Evolutionary conservation across 2,888 invertebrate species (phyloP).

Genomic region (Drosophila lacicola): DNA sequence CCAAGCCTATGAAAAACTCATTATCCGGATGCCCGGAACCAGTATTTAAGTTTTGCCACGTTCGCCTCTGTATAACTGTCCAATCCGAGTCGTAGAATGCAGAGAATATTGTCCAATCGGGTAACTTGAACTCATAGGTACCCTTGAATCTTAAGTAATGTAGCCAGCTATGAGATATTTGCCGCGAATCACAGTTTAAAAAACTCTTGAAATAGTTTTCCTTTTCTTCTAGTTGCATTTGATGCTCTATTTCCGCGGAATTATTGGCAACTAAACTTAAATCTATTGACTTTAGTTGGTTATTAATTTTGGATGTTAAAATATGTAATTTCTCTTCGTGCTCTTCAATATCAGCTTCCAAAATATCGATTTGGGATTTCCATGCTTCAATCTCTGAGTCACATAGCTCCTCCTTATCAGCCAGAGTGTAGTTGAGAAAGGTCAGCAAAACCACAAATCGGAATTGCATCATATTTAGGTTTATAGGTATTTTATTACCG

Average conservation of each 20-base stretch:
- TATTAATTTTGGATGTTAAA: neutral
- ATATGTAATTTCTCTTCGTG: neutral
- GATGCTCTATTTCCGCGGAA: neutral
- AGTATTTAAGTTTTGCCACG: neutral
- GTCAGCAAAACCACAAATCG: neutral
- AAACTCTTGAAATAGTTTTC: too few species aligned
- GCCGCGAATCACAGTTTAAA: too few species aligned
- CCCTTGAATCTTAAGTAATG: too few species aligned
- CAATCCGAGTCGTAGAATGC: neutral
- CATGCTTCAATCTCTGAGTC: neutral
- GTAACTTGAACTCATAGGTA: too few species aligned
- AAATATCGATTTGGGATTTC: neutral
- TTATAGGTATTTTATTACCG: neutral
- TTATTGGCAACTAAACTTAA: neutral
- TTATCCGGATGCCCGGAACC: neutral
- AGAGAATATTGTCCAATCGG: neutral
- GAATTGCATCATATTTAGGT: neutral
- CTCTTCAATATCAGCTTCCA: neutral
- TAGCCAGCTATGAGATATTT: too few species aligned
- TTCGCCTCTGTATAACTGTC: neutral
- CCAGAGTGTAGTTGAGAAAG: neutral
- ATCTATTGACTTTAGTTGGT: neutral
- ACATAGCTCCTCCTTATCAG: neutral
- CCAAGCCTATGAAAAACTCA: constrained; percentile 4
- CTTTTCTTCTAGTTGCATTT: too few species aligned